Evolutionary conservation across 2,888 invertebrate genomes (phyloP).

Genomic region (Gymnocheta viridis): DNA sequence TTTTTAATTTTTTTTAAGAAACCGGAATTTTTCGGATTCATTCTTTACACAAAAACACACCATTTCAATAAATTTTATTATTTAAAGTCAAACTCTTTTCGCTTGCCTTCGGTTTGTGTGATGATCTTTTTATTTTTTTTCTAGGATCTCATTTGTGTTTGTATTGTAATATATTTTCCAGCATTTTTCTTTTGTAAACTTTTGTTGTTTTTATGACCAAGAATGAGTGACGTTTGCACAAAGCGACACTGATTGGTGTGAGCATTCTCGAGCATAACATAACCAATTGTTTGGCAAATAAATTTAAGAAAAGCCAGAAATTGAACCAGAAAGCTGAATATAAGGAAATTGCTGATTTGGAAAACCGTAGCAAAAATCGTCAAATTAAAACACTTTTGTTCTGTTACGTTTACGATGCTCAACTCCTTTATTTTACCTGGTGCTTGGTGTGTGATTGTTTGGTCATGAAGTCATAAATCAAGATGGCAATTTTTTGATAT

Average conservation of each 20-base stretch:
- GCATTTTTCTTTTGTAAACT: background rate
- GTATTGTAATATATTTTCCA: background rate
- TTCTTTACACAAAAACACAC: background rate
- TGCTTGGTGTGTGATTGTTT: slow-evolving; percentile 70
- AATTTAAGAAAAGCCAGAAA: slow-evolving; percentile 13
- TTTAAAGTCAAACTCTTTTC: background rate
- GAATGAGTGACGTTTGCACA: slow-evolving; percentile 71
- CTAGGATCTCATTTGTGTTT: background rate
- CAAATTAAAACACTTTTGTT: slow-evolving; percentile 61
- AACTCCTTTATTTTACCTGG: slow-evolving; percentile 3
- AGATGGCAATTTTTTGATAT: slow-evolving; percentile 74
- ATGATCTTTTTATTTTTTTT: background rate
- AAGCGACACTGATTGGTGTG: slow-evolving; percentile 70
- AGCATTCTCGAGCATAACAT: slow-evolving; percentile 63
- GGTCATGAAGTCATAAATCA: slow-evolving; percentile 76
- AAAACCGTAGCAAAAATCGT: slow-evolving; percentile 66
- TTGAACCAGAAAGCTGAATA: slow-evolving; percentile 33
- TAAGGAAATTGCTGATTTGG: slow-evolving; percentile 55
- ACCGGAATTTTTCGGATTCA: background rate
- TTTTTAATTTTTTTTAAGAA: too few species aligned
- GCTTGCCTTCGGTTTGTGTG: background rate
- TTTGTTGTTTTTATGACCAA: slow-evolving; percentile 33
- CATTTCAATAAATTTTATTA: slow-evolving; percentile 7
- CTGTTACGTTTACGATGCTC: slow-evolving; percentile 31
- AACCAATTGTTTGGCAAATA: slow-evolving; percentile 53